Percentiles rank a stretch among this genome's conserved stretches.
phyloP scores from a whole-genome alignment of 2,113 vertebrate genomes.

The Desmodus rotundus region DNA sequence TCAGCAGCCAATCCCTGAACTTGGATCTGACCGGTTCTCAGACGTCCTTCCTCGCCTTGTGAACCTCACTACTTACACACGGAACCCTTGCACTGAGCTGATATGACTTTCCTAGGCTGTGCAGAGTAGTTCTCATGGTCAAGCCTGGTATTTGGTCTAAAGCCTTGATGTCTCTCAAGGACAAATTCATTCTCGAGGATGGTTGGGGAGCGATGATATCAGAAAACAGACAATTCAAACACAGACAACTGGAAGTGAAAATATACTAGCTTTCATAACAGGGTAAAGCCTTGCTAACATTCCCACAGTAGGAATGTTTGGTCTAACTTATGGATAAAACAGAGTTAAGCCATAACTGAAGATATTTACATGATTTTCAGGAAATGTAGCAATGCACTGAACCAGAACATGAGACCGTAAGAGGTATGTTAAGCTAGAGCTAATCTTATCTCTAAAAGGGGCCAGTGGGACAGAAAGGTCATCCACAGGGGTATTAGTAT shows the following conservation, averaged over 20 bases:
- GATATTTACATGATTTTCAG: background rate
- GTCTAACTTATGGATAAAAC: background rate
- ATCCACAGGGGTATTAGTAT: background rate
- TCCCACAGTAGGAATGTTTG: background rate
- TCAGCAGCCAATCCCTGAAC: background rate
- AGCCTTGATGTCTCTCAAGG: background rate
- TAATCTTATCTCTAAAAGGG: background rate
- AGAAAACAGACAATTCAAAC: constrained; percentile 23
- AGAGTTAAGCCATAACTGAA: background rate
- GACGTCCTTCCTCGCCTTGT: background rate
- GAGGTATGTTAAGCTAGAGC: background rate
- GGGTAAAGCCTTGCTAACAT: background rate
- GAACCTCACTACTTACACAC: background rate
- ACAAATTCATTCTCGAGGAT: background rate
- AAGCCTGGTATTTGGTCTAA: background rate
- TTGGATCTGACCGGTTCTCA: background rate
- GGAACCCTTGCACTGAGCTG: background rate
- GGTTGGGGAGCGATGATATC: background rate
- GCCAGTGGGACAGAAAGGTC: background rate
- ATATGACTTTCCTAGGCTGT: background rate
- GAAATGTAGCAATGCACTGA: background rate
- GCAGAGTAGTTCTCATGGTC: background rate
- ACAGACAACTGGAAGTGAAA: background rate
- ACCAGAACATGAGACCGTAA: background rate
- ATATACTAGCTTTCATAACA: background rate